These are phyloP conservation scores for Echiichthys vipera DNA, from an alignment of 2,797 vertebrate genomes.

Conservation along the genomic window DNA sequence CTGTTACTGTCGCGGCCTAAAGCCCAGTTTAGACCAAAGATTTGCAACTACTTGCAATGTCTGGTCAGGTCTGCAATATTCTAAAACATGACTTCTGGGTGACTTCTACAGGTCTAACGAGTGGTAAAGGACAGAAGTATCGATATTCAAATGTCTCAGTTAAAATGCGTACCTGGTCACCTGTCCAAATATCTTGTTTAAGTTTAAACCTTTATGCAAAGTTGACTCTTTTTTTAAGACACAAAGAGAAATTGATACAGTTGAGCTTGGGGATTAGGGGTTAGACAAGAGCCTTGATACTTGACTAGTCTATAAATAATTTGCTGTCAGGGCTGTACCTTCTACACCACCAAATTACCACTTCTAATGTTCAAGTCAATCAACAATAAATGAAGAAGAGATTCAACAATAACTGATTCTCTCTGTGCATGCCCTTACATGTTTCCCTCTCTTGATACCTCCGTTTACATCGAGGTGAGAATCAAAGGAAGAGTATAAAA, in stretches of 20 bases:
- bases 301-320: constrained; percentile 57
- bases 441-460: constrained; percentile 19
- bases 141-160: too few species aligned
- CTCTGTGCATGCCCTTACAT: constrained; percentile 14
- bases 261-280: constrained; percentile 34
- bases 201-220: constrained; percentile 26
- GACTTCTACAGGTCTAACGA: too few species aligned
- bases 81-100: too few species aligned
- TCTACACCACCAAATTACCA: too few species aligned
- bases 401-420: constrained; percentile 39
- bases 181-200: constrained; percentile 37
- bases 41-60: too few species aligned
- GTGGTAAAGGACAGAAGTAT: too few species aligned
- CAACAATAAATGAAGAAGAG: too few species aligned
- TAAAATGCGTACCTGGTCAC: constrained; percentile 26
- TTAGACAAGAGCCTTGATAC: constrained; percentile 29
- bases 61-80: too few species aligned
- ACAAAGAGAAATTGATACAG: constrained; percentile 40
- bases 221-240: constrained; percentile 15
- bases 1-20: too few species aligned
- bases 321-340: constrained; percentile 47
- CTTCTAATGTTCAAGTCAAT: too few species aligned
- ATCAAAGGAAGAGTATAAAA: constrained; percentile 45
- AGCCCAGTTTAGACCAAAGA: too few species aligned
- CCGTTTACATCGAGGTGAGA: constrained; percentile 43